Percentiles rank a stretch among this genome's conserved stretches.
These are phyloP conservation scores for Hydrophis major DNA, from an alignment of 2,797 vertebrate species.

Conservation along the genomic window DNA sequence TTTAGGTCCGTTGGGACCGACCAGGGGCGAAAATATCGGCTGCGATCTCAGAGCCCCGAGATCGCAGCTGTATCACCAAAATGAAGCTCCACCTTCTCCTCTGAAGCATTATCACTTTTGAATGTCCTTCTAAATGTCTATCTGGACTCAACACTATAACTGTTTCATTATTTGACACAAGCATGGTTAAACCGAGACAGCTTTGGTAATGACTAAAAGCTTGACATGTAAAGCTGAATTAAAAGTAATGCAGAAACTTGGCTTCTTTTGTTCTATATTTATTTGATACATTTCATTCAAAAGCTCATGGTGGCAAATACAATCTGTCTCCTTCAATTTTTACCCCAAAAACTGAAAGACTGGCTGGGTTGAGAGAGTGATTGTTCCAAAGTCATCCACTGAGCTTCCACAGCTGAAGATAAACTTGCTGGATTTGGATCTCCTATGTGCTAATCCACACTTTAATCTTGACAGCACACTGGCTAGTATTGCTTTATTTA, in stretches of 20 bases:
- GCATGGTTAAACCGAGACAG: neutral
- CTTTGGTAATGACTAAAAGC: neutral
- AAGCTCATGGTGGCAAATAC: neutral
- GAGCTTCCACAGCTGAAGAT: neutral
- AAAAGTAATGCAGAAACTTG: neutral
- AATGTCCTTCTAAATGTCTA: neutral
- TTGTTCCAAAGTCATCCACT: neutral
- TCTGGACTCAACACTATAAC: neutral
- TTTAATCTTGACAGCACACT: neutral
- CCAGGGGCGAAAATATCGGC: no score
- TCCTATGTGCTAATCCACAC: neutral
- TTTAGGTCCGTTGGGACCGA: no score
- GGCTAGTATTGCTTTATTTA: neutral
- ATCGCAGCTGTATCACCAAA: no score
- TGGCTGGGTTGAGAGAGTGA: neutral
- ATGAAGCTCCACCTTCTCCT: no score
- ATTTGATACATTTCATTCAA: neutral
- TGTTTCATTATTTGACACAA: neutral
- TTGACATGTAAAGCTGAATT: neutral
- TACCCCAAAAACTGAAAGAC: neutral
- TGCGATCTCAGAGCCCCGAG: no score
- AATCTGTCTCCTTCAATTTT: neutral
- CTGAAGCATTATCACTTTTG: neutral
- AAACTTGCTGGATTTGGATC: neutral
- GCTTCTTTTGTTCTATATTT: neutral